These are phyloP conservation scores for Drosophila monieri DNA, from an alignment of 2,888 invertebrate genomes.

Conservation along the genomic window DNA sequence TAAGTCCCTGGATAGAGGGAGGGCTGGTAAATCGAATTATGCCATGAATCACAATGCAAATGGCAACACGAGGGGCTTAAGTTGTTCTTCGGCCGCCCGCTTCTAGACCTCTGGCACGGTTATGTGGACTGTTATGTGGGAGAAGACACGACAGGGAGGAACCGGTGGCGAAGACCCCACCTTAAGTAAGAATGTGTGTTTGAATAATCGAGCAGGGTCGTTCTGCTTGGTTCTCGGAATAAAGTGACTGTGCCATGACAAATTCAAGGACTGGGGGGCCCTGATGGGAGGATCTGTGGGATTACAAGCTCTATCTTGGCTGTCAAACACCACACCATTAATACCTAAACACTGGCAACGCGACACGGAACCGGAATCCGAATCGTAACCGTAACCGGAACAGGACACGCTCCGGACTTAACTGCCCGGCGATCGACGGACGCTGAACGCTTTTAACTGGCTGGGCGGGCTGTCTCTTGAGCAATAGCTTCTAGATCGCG, in stretches of 20 bases:
- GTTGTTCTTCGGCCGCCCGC: slow-evolving; percentile 40
- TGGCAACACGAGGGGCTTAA: slow-evolving; percentile 58
- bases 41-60: slow-evolving; percentile 33
- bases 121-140: slow-evolving; percentile 13
- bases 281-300: no score
- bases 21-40: slow-evolving; percentile 64
- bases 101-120: slow-evolving; percentile 12
- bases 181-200: not conserved
- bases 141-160: not conserved
- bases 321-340: not conserved
- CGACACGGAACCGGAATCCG: slow-evolving; percentile 22
- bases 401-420: slow-evolving; percentile 14
- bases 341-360: not conserved
- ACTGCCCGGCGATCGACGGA: slow-evolving; percentile 25
- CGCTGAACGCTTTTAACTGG: slow-evolving; percentile 16
- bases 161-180: not conserved
- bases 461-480: not conserved
- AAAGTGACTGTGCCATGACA: not conserved
- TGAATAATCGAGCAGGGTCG: not conserved
- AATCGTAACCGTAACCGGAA: slow-evolving; percentile 31
- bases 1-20: not conserved
- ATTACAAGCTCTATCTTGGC: not conserved
- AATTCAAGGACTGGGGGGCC: not conserved
- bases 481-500: not conserved
- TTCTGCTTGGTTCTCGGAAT: no score